Base-by-base conservation (phyloP, 2,888 invertebrate genomes). In the Sinelater perroti region DNA sequence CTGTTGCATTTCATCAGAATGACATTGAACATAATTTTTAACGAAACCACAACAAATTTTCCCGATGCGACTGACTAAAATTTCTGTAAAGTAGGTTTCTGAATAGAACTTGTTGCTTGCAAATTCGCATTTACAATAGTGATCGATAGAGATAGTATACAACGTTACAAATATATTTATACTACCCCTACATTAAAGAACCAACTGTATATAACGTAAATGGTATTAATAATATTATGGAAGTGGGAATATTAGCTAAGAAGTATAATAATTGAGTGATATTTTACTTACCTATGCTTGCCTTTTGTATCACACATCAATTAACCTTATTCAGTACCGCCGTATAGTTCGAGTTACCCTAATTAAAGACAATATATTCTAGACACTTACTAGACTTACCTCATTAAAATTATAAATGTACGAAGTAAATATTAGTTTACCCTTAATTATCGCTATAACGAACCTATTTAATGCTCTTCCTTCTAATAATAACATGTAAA, bases 161-260 rank as follows among this genome's bases (percentile, higher is more conserved):
- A 33, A 17, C 31, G 16, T 40, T 44, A 53, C 44, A 31, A 44
- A 16, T 13, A 36, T 57, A 52, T 52, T 57, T 57, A 57, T 52
- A 51, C 38, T 38, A 26, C 33, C 47, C 52, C 57, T 52, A 10
- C 24, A 40, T 57, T 52, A 57, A 57, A 57, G 57, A 57, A 57
- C 57, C 57, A 57, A 47, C 20, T 57, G 57, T 57, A 57, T 26
- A 57, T 57, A 57, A 57, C n/a, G 33, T 57, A 57, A 57, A 52
- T 57, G 51, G 17, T 56, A 51, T 51, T 46, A 40, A 40, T 2
- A 14, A 40, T 14, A 21, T 14, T 10, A 45, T 28, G 13, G 16
- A 46, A 46, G 20, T 33, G n/a, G 33, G 13, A 18, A 33, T 11
- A 20, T 46, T 13, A 31, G 17, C 33, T 31, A 31, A 46, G 33